Base-by-base conservation (phyloP, 2,113 vertebrate genomes). In the Hydrolagus affinis region DNA sequence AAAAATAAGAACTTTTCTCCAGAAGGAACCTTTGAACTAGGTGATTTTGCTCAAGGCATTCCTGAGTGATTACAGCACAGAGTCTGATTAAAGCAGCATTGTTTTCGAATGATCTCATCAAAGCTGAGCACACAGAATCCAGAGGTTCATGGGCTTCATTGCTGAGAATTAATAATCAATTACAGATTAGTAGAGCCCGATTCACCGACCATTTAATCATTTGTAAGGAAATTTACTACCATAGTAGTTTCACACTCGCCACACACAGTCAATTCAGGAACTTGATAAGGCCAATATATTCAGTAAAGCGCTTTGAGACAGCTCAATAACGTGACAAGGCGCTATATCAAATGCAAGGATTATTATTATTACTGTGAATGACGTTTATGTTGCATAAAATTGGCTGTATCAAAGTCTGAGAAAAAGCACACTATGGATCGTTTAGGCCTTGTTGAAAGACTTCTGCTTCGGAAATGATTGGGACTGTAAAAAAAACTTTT, bases 21-120 rank as follows among this genome's bases (percentile, higher is more conserved):
- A 14, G 12, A 80, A 32, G 71, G 68, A 86, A 77, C 76, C 25
- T 57, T 78, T 70, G 74, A 68, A 57, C 44, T 83, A 71, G 86
- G 75, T 83, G 86, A 86, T 86, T 77, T 83, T 56, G 23, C 86
- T 70, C 28, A 62, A 80, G 86, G 75, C 76, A 86, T 86, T 83
- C 76, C 21, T 78, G 57, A 56, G 56, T 57, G 44, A 78, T 80
- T 86, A 56, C 86, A 59, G 64, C 62, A 78, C 60, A 60, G 21
- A 66, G 32, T 86, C 66, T 56, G 74, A 71, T 80, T 83, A 86
- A 86, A 80, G 76, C 56, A 66, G n/a, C 86, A 80, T 86, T 86
- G 86, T 86, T 86, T 80, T 80, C 14, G 30, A 59, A 69, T 80
- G 75, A 86, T 86, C 56, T 86, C 86, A 78, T 86, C 64, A 32